Base-by-base conservation (phyloP, 2,113 vertebrate genomes). In the Chaetodon auriga region DNA sequence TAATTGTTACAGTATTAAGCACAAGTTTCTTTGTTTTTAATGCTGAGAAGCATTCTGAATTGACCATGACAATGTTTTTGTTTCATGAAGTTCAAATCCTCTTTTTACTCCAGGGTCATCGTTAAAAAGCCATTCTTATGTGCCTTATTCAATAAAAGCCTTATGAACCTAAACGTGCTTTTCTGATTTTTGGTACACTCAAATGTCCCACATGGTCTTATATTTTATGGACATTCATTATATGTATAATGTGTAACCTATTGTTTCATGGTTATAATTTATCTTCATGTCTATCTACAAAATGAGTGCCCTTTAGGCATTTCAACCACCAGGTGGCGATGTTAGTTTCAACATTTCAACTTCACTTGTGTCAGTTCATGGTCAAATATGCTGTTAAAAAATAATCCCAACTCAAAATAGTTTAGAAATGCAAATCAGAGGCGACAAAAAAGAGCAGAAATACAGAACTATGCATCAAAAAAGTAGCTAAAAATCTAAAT, bases 91-190 rank as follows among this genome's bases (percentile, higher is more conserved):
- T 54, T 62, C 2, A 53, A 49, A 38, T 14, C 18, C 0, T 78
- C 2, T 11, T 78, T 71, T 57, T n/a, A 65, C 16, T 36, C 11
- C 9, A 4, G 36, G 0, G 21, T 41, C 41, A 16, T 80, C 8
- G 51, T 30, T 21, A 41, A 64, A 35, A 25, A 36, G n/a, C 11
- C 15, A 48, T 65, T 68, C 6, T 5, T 38, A 57, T 76, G 72
- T 81, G 55, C 75, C 68, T 78, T 57, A 21, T 53, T 82, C 25
- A 83, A 79, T 88, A 83, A 87, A 87, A 75, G 10, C 2, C 2
- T 18, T 49, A 43, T 53, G 18, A 58, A 53, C 1, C 23, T 18
- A 57, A 64, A 45, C 0, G 6, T 18, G 1, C 51, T 55, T 41
- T 38, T 48, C 1, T 68, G 6, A 13, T 18, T 4, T 49, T 35